These are phyloP conservation scores for Megaceryle torquata DNA, from an alignment of 2,113 vertebrate species.

Conservation along the genomic window DNA sequence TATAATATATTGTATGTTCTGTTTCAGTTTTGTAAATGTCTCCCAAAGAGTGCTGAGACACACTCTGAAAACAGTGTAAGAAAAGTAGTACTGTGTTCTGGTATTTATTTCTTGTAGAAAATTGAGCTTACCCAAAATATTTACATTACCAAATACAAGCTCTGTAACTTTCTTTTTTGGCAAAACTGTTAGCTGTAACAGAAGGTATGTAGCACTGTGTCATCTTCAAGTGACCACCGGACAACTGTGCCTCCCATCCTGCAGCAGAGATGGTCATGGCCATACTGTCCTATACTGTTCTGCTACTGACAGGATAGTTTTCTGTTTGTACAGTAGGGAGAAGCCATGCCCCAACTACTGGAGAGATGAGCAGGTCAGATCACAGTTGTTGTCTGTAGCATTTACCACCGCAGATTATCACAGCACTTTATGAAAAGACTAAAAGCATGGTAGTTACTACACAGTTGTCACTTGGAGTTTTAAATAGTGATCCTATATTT, in stretches of 20 bases:
- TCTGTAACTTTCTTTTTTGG: background rate
- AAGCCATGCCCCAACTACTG: background rate
- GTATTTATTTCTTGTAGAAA: background rate
- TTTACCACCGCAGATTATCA: background rate
- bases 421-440: background rate
- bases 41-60: background rate
- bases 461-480: background rate
- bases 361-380: background rate
- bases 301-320: background rate
- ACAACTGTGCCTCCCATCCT: background rate
- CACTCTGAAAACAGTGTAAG: background rate
- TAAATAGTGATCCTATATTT: background rate
- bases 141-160: background rate
- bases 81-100: background rate
- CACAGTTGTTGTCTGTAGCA: background rate
- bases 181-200: background rate
- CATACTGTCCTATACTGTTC: background rate
- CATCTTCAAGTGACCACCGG: background rate
- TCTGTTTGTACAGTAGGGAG: background rate
- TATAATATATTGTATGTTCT: background rate
- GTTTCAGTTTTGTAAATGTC: background rate
- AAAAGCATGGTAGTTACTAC: background rate
- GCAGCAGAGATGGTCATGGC: background rate
- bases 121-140: background rate
- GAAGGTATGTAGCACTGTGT: background rate